Base-by-base conservation (phyloP, 2,888 invertebrate genomes). In the Rhagonycha fulva region DNA sequence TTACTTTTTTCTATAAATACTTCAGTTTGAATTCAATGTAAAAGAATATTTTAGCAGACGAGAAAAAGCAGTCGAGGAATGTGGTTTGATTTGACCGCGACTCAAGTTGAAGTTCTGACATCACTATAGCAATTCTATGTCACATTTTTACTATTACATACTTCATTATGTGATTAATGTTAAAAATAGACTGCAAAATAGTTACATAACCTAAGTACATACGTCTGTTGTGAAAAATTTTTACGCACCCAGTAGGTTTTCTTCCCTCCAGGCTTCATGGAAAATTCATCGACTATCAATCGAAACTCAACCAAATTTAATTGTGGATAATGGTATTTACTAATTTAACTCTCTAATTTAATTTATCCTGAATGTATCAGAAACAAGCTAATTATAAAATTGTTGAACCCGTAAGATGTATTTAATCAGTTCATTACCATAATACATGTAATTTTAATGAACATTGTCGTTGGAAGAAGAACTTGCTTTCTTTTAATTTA, bases 51-150 rank as follows among this genome's bases (percentile, higher is more conserved):
- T 76, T 74, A 76, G 70, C 76, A 67, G 74, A 74, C 76, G 62
- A 74, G 70, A 76, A 76, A 76, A 76, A 77, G 77, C 70, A 70
- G 76, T 73, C 62, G 30, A 62, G 79, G 79, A 80, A 80, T 80
- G 80, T 74, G 79, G 80, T 80, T 79, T 78, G 78, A 80, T 80
- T 80, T 47, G 47, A 47, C 47, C 47, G 47, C 47, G 47, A 47
- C 47, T 47, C 47, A 47, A 47, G 47, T 47, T 47, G 47, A 47
- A 47, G 47, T 47, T 47, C 47, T 47, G 47, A 47, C 47, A 47
- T 47, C 47, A 47, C 47, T 47, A 47, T 47, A 47, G 47, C 47
- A 47, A 47, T 47, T 47, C 47, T 47, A 47, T 47, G 47, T 47
- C 47, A 47, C 47, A 47, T 47, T 47, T 47, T 47, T 47, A 47